phyloP scores from a whole-genome alignment of 2,888 invertebrate genomes.

The Protonemura montana region DNA sequence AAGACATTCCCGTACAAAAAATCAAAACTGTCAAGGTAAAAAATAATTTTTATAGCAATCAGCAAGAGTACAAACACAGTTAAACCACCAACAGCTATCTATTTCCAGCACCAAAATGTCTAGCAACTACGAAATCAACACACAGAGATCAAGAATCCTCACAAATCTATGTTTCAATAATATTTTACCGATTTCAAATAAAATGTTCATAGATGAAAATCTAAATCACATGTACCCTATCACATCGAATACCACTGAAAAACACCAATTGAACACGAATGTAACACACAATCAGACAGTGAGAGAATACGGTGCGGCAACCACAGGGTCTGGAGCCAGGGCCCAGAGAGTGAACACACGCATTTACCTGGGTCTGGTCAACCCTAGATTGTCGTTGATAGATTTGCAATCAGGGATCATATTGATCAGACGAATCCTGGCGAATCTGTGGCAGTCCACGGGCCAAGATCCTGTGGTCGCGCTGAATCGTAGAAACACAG shows the following conservation, averaged over 20 bases:
- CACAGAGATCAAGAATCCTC: too few species aligned
- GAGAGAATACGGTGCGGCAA: conserved; percentile 2
- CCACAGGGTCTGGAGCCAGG: conserved; percentile 16
- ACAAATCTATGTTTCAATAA: too few species aligned
- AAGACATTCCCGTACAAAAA: too few species aligned
- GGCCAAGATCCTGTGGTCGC: conserved; percentile 39
- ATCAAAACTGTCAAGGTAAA: too few species aligned
- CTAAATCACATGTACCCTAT: too few species aligned
- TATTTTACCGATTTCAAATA: too few species aligned
- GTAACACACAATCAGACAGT: background rate
- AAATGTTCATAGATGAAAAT: too few species aligned
- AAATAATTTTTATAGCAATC: too few species aligned
- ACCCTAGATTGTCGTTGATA: background rate
- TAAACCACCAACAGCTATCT: background rate
- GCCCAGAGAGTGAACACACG: background rate
- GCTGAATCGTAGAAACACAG: conserved; percentile 27
- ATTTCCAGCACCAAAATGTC: too few species aligned
- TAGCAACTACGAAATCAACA: background rate
- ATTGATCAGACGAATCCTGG: conserved; percentile 30
- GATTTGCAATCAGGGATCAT: background rate
- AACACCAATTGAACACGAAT: background rate
- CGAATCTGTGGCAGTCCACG: conserved; percentile 36
- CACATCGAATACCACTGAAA: background rate
- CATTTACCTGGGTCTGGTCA: background rate
- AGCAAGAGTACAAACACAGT: background rate